Evolutionary conservation across 2,888 invertebrate genomes (phyloP), one percentile per base, ranked within the genome.

Genomic region (Spodoptera littoralis): DNA sequence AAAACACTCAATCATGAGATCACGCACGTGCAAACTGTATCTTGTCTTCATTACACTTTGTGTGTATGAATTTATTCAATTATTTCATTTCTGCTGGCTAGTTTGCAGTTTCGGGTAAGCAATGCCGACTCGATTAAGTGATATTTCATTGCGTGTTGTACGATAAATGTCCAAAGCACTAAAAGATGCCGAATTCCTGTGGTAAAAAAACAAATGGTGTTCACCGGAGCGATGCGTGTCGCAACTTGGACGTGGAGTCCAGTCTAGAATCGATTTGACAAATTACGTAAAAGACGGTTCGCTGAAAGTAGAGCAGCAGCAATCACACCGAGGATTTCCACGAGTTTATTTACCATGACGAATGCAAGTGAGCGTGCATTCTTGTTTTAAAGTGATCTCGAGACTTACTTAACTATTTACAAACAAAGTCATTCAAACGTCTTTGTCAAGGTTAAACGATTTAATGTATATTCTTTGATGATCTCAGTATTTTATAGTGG

Each of bases 241-340:
- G 81, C 77, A 81, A 79, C 57, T 47, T 48, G 63, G 60, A 67
- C 57, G 49, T 48, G 63, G 60, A 67, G 53, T 55, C 65, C 68
- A 76, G 72, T 70, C 74, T 77, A 74, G 77, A 82, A 85, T 84
- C 82, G 80, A 85, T 86, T 84, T 80, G 79, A 83, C 78, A 77
- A 82, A 85, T 88, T 88, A 86, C 88, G 84, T 84, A 87, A 88
- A 36, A 85, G 73, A 80, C 60, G 79, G 76, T 80, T 74, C 76
- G 61, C 71, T 67, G 71, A 84, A 88, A 88, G 84, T 87, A 77
- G 84, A 81, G 77, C 87, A 81, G 50, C 74, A 52, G 74, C 80
- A 84, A 82, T 81, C 80, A 81, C 80, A 80, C 64, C 61, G 78
- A 77, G 76, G 77, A 83, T 82, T 83, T 82, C 77, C 76, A 80